A percentile compares a stretch with the other conserved stretches of the same genome.
phyloP scores from a whole-genome alignment of 2,888 invertebrate species.

The Stenurella melanura region DNA sequence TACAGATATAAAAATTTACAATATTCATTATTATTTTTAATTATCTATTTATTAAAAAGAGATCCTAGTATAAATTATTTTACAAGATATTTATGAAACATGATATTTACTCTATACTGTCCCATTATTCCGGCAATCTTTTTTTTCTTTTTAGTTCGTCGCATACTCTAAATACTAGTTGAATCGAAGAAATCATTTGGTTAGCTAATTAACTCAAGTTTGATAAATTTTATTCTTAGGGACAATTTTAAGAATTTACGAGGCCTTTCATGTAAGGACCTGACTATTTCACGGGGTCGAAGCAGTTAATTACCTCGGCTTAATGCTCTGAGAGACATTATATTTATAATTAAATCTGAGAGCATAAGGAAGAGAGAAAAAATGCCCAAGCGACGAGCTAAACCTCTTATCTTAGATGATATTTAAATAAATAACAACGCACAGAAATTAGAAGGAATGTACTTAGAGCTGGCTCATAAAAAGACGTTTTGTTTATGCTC shows the following conservation, averaged over 20 bases:
- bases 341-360: constrained; percentile 59
- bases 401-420: constrained; percentile 52
- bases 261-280: constrained; percentile 41
- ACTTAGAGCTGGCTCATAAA: constrained; percentile 31
- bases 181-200: no score
- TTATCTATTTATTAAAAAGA: no score
- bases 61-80: no score
- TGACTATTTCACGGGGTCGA: constrained; percentile 40
- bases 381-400: constrained; percentile 47
- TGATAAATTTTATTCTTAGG: no score
- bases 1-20: no score
- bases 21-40: no score
- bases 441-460: constrained; percentile 50
- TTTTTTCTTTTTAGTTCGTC: no score
- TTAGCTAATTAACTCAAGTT: no score
- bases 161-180: no score
- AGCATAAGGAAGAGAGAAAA: constrained; percentile 59
- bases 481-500: constrained; percentile 42
- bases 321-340: constrained; percentile 57
- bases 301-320: constrained; percentile 56
- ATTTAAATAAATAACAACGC: constrained; percentile 55
- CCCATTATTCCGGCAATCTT: no score
- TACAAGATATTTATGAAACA: no score
- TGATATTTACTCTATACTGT: no score
- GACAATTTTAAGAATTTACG: constrained; percentile 21